These are phyloP conservation scores for Cosmopolites sordidus DNA, from an alignment of 2,888 invertebrate species.

Conservation along the genomic window DNA sequence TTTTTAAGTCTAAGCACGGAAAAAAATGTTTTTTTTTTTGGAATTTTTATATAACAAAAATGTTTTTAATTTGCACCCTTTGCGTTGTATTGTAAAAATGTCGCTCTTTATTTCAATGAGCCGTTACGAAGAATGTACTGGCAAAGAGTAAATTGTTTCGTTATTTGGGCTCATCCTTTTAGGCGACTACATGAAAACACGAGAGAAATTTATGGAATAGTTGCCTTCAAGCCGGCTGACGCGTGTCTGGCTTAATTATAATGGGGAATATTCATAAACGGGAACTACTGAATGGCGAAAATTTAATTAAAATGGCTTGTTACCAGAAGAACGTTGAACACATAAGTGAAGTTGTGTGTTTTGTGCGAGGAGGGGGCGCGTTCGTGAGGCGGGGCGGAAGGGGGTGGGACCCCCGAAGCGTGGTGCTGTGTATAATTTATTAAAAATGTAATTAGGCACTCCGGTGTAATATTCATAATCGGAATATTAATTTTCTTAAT, in stretches of 20 bases:
- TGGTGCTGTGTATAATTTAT: slow-evolving; percentile 36
- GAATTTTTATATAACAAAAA: too few relatives aligned
- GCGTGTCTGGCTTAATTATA: slow-evolving; percentile 44
- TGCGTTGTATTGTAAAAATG: too few relatives aligned
- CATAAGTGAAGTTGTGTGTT: slow-evolving; percentile 32
- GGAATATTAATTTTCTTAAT: slow-evolving; percentile 37
- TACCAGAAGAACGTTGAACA: slow-evolving; percentile 38
- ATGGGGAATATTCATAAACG: slow-evolving; percentile 41
- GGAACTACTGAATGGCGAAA: slow-evolving; percentile 39
- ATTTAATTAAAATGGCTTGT: slow-evolving; percentile 44
- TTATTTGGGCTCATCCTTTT: slow-evolving; percentile 24
- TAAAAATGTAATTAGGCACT: slow-evolving; percentile 37
- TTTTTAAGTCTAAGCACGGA: too few relatives aligned
- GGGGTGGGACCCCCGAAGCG: background rate
- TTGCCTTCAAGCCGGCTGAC: slow-evolving; percentile 38
- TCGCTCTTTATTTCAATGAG: too few relatives aligned
- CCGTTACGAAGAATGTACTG: background rate
- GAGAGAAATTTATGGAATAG: slow-evolving; percentile 38
- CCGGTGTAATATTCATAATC: slow-evolving; percentile 36
- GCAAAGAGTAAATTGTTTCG: slow-evolving; percentile 24
- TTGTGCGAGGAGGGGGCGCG: slow-evolving; percentile 25
- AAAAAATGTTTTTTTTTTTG: too few relatives aligned
- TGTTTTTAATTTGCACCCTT: too few relatives aligned
- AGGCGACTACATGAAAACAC: slow-evolving; percentile 21
- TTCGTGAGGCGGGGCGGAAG: background rate